Evolutionary conservation across 2,797 vertebrate species (phyloP).

Genomic region (Liparis tanakae): DNA sequence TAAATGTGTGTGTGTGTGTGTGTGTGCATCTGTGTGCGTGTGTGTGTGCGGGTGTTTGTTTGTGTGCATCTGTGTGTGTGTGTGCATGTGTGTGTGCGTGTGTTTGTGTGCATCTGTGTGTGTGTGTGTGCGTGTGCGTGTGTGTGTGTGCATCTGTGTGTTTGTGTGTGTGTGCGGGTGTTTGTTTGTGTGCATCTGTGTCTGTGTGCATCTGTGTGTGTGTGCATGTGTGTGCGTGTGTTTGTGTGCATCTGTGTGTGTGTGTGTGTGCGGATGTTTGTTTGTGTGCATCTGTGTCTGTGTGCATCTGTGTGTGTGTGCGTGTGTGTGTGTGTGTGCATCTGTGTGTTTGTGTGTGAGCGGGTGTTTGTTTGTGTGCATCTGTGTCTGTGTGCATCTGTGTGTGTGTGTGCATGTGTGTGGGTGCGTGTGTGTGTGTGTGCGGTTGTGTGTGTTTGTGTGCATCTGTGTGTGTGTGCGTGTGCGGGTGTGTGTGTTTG

Average conservation of each 20-base stretch:
- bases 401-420: slow-evolving; percentile 8
- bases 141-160: background rate
- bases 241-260: background rate
- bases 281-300: too few relatives aligned
- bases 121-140: background rate
- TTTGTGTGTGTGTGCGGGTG: background rate
- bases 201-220: too few relatives aligned
- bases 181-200: background rate
- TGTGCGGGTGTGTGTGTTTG: slow-evolving; percentile 5
- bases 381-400: slow-evolving; percentile 9
- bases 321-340: background rate
- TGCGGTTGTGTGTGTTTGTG: too few relatives aligned
- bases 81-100: background rate
- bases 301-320: background rate
- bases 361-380: too few relatives aligned
- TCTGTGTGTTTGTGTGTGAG: slow-evolving; percentile 3
- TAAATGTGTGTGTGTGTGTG: slow-evolving; percentile 13
- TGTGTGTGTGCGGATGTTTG: too few relatives aligned
- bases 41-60: too few relatives aligned
- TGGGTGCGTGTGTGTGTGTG: slow-evolving; percentile 8
- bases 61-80: too few relatives aligned
- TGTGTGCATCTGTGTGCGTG: background rate
- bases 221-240: background rate
- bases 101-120: too few relatives aligned
- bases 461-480: slow-evolving; percentile 9